A percentile compares a stretch with the other conserved stretches of the same genome.
Evolutionary conservation across 2,888 invertebrate species (phyloP).

Genomic region (Cheiracanthium punctorium): DNA sequence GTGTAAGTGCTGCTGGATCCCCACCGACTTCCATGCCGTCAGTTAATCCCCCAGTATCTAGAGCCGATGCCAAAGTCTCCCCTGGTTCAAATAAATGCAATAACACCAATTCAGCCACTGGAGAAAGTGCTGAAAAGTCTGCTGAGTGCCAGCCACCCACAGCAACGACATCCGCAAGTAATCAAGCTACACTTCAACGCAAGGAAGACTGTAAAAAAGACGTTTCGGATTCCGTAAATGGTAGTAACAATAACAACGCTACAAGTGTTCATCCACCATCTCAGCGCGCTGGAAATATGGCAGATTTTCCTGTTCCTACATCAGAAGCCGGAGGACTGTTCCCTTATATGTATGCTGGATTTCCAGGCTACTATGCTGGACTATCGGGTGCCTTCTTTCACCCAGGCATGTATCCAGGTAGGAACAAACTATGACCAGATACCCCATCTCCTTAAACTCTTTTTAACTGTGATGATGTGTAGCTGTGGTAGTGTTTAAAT

Average conservation of each 20-base stretch:
- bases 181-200: constrained; percentile 69
- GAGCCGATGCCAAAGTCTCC: constrained; percentile 36
- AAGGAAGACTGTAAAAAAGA: constrained; percentile 74
- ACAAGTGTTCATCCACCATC: constrained; percentile 65
- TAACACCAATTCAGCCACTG: constrained; percentile 29
- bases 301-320: constrained; percentile 75
- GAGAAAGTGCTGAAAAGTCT: constrained; percentile 19
- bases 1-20: constrained; percentile 19
- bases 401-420: constrained; percentile 78
- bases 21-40: constrained; percentile 40
- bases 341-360: constrained; percentile 77
- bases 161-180: constrained; percentile 74
- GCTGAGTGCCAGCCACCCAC: constrained; percentile 71
- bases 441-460: constrained; percentile 33
- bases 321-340: constrained; percentile 74
- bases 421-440: constrained; percentile 72
- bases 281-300: constrained; percentile 51
- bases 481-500: constrained; percentile 60
- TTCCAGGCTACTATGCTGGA: constrained; percentile 76
- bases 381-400: constrained; percentile 79
- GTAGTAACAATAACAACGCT: constrained; percentile 47
- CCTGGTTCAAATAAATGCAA: constrained; percentile 34
- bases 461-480: constrained; percentile 63
- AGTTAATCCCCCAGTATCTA: constrained; percentile 18
- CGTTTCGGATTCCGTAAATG: constrained; percentile 78